Base-by-base conservation (phyloP, 2,888 invertebrate species). In the Machimus rusticus region DNA sequence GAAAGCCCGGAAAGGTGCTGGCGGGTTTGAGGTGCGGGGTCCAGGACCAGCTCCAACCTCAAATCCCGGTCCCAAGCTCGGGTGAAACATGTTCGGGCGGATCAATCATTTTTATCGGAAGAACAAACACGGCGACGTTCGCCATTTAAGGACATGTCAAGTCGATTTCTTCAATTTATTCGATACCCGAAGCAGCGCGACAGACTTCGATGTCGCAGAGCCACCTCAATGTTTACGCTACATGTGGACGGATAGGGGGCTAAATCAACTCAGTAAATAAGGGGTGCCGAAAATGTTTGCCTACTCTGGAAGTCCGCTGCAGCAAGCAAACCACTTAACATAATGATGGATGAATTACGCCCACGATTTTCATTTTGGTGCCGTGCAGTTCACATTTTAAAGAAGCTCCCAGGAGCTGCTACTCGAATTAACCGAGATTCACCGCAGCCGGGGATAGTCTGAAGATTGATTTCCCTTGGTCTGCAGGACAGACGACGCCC, bases 21-120 rank as follows among this genome's bases (percentile, higher is more conserved):
- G 1, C 28, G 23, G 16, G 51, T 51, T 51, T 4, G n/a, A 5
- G 51, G 51, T 19, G 19, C 51, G 4, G 51, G 51, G 51, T 19
- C 51, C 51, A 19, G 51, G 16, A 46, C 16, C 16, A 55, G 55
- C 66, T 66, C 66, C 28, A 66, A 66, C 28, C 28, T 76, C 76
- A 14, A n/a, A 34, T 16, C 12, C 39, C 39, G 34, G n/a, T 76
- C 37, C 34, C 19, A n/a, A 34, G 19, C 16, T 31, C 6, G 16
- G 9, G n/a, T 39, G 87, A 78, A 87, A 86, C 85, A 87, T 66
- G 79, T 87, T 57, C 66, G 14, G 37, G 79, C 43, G 86, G 87
- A 87, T 87, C 87, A 87, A 87, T 87, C 87, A 87, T 87, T 87
- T 87, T 86, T 87, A 87, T 87, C 86, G 87, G 79, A 87, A 87